Percentiles rank a stretch among this genome's conserved stretches.
phyloP scores from a whole-genome alignment of 2,113 vertebrate species.

The Todiramphus chloris region DNA sequence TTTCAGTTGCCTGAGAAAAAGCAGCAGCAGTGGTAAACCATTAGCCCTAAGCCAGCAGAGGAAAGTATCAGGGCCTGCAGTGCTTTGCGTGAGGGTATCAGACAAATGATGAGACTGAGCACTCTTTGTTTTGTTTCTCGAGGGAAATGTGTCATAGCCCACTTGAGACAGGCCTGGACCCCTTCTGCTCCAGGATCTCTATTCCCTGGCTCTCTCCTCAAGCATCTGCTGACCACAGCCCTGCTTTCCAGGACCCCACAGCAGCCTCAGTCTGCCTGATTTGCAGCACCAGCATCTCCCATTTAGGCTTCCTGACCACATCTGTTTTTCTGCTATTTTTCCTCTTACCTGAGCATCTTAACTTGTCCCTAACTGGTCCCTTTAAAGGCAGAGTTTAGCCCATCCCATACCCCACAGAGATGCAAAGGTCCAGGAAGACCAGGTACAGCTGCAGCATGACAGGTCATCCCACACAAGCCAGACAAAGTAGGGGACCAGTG shows the following conservation, averaged over 20 bases:
- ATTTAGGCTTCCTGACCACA: background rate
- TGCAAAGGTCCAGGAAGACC: background rate
- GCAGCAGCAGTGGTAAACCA: background rate
- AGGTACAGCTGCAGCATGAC: fast-evolving
- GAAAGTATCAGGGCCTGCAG: background rate
- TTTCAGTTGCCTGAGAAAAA: background rate
- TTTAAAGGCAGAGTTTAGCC: background rate
- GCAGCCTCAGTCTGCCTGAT: background rate
- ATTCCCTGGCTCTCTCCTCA: background rate
- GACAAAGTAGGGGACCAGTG: background rate
- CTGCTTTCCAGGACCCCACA: background rate
- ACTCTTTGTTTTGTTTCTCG: background rate
- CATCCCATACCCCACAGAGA: fast-evolving
- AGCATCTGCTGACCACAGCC: background rate
- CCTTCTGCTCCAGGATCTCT: background rate
- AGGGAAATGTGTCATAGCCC: background rate
- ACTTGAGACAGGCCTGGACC: background rate
- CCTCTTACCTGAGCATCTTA: background rate
- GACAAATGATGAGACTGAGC: background rate
- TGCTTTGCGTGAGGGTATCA: background rate
- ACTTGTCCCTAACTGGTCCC: background rate
- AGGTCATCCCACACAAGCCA: fast-evolving
- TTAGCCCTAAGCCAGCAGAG: background rate
- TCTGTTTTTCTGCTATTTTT: background rate
- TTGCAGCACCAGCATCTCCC: background rate